Evolutionary conservation across 2,797 vertebrate genomes (phyloP), one percentile per base, ranked within the genome.

Genomic region (Peromyscus aztecus): DNA sequence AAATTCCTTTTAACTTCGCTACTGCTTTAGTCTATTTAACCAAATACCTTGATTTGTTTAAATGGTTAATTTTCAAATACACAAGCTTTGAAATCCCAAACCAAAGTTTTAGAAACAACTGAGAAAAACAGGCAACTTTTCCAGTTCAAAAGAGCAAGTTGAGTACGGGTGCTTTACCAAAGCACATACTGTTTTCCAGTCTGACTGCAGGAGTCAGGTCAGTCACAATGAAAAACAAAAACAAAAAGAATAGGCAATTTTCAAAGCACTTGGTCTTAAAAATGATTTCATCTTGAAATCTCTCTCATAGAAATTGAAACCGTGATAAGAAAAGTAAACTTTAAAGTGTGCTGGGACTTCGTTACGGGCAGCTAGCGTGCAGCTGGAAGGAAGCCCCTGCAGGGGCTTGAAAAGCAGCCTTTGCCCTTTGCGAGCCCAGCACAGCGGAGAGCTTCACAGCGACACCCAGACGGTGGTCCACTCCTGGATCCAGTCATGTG

Each of bases 11-110:
- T 80, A 69, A 55, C 40, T 90, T 93, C 73, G 63, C 31, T 95
- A 78, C 37, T 94, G 52, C 90, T 77, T 95, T 81, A 94, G 78
- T 91, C 43, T 89, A 97, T 77, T 93, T 91, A 40, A 40, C 40
- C 40, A 40, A 40, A 75, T 57, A 77, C 12, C 6, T 91, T 96
- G 52, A 78, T 19, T 92, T 10, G 82, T 73, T 91, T 85, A 87
- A 93, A 78, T 89, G 34, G 65, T 83, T 94, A 71, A 67, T 91
- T 90, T 95, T 88, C 21, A 95, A 80, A 87, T 71, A 69, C n/a
- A 67, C 55, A 76, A 67, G 46, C 14, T 75, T 86, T 76, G 8
- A 94, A 93, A 78, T 81, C 3, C 63, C 86, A 86, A 89, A 88
- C 9, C 52, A 65, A 4, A 89, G 46, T 91, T 96, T 59, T 89